Evolutionary conservation across 2,797 vertebrate species (phyloP), one percentile per base, ranked within the genome.

Genomic region (Sebastes trivittatus): DNA sequence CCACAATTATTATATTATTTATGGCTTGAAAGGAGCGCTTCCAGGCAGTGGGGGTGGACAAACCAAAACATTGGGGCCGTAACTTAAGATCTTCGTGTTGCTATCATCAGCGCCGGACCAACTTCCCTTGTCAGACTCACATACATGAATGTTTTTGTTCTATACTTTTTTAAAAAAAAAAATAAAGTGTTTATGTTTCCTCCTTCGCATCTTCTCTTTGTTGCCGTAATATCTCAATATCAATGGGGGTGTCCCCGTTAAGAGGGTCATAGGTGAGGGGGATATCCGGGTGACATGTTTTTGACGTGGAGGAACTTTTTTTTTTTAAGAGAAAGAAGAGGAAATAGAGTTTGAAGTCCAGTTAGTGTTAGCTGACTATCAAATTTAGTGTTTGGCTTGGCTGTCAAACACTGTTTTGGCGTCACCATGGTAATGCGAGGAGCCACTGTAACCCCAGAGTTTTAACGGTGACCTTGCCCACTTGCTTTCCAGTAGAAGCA

Each of bases 1-100:
- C 82, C 86, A 88, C 84, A 85, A 90, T 89, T 92, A 94, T 93
- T 87, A 82, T 89, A 90, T 93, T 90, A 94, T 93, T 94, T 91
- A 94, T 90, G 85, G 81, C 87, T 83, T 85, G 27, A 83, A 83
- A 81, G 72, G 46, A 88, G 75, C 27, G 75, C 88, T 90, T 93
- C 90, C 88, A 92, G 89, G 87, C 88, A 87, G 76, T 72, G 70
- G 86, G 87, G 84, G 82, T 90, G 88, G 81, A 90, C 80, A 88
- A 90, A 92, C 87, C 84, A 87, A 93, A 93, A 89, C 81, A 91
- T 23, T 66, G 36, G 36, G 81, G 58, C 58, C 60, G 69, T 92
- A 91, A 93, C 81, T 83, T 81, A 67, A 85, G 69, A 81, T 80
- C 83, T 38, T 55, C 25, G 64, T 84, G 79, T 87, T 90, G 83